Evolutionary conservation across 2,797 vertebrate species (phyloP).

Genomic region (Anableps anableps): DNA sequence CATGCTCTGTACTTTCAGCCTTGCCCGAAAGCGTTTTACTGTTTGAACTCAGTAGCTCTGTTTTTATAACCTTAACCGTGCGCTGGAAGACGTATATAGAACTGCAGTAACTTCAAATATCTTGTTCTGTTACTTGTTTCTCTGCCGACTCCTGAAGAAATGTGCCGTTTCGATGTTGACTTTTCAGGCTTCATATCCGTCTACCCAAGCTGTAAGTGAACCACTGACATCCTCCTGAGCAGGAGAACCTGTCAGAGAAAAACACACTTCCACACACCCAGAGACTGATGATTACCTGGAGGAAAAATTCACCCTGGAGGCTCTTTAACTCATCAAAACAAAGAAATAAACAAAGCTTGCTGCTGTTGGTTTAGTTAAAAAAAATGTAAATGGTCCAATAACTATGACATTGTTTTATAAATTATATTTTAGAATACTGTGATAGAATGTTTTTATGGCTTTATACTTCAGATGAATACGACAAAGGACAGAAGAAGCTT

Average conservation of each 20-base stretch:
- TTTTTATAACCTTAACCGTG: slow-evolving; percentile 31
- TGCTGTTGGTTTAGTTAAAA: slow-evolving; percentile 15
- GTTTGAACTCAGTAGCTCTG: slow-evolving; percentile 43
- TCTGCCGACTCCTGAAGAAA: slow-evolving; percentile 32
- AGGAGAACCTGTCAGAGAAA: slow-evolving; percentile 53
- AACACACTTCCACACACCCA: slow-evolving; percentile 32
- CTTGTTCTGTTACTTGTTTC: slow-evolving; percentile 38
- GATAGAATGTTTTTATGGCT: background rate
- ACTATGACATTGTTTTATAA: slow-evolving; percentile 6
- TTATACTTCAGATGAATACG: too few species aligned
- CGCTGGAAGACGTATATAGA: slow-evolving; percentile 6
- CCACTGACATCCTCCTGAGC: slow-evolving; percentile 47
- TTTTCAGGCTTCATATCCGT: slow-evolving; percentile 37
- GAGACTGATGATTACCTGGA: slow-evolving; percentile 41
- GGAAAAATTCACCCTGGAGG: slow-evolving; percentile 27
- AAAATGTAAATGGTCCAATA: slow-evolving; percentile 8
- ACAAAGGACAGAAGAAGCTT: too few species aligned
- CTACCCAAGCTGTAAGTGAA: slow-evolving; percentile 40
- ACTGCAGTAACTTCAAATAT: slow-evolving; percentile 4
- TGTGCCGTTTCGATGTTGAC: slow-evolving; percentile 15
- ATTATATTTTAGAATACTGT: slow-evolving; percentile 12
- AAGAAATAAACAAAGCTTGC: slow-evolving; percentile 27
- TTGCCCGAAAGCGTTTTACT: slow-evolving; percentile 9
- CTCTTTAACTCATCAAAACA: slow-evolving; percentile 33
- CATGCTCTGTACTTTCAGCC: slow-evolving; percentile 36